These are phyloP conservation scores for Meiosimyza platycephala DNA, from an alignment of 2,888 invertebrate species.

Conservation along the genomic window DNA sequence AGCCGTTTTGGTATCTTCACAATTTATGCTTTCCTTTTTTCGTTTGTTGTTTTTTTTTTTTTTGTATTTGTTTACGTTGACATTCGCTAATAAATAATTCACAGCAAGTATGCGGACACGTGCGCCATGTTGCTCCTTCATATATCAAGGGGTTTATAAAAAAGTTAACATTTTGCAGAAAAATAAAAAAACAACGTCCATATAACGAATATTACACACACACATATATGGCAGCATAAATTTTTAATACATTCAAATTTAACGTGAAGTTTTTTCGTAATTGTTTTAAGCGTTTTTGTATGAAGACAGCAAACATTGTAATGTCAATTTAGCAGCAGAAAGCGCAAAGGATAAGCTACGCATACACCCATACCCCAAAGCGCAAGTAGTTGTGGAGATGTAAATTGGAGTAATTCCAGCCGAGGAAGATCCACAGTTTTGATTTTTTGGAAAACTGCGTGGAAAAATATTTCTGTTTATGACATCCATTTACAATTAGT, in stretches of 20 bases:
- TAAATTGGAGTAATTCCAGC: too few relatives aligned
- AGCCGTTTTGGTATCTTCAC: not conserved
- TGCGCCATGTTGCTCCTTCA: constrained; percentile 4
- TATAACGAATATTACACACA: not conserved
- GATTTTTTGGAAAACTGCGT: too few relatives aligned
- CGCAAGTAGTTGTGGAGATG: too few relatives aligned
- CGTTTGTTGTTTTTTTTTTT: not conserved
- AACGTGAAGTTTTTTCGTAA: constrained; percentile 10
- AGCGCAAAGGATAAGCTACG: too few relatives aligned
- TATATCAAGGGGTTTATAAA: not conserved
- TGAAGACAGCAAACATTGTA: too few relatives aligned
- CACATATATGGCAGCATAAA: constrained; percentile 4
- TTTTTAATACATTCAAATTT: constrained; percentile 5
- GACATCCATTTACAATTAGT: too few relatives aligned
- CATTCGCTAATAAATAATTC: constrained; percentile 13
- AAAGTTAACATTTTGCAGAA: not conserved
- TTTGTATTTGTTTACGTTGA: not conserved
- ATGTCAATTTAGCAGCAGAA: too few relatives aligned
- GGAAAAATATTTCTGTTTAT: too few relatives aligned
- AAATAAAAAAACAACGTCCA: not conserved
- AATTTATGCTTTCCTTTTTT: not conserved
- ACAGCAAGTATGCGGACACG: constrained; percentile 1
- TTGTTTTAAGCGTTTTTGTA: constrained; percentile 3
- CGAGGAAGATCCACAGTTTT: too few relatives aligned
- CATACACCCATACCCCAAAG: too few relatives aligned